These are phyloP conservation scores for Pecten maximus DNA, from an alignment of 2,888 invertebrate species.

Conservation along the genomic window DNA sequence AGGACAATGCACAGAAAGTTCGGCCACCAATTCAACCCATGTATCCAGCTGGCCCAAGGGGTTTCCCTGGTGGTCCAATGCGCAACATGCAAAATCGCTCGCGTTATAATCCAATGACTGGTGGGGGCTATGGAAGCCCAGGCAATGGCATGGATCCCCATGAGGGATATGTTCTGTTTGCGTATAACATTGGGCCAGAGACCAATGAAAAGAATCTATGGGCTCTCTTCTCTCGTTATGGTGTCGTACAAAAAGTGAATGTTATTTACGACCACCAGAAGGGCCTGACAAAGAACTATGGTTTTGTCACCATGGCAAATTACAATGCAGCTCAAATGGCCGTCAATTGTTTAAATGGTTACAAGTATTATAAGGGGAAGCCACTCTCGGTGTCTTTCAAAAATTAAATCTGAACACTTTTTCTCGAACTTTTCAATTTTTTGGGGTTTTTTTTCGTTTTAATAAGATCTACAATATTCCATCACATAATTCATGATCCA, in stretches of 20 bases:
- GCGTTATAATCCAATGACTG: slow-evolving; percentile 66
- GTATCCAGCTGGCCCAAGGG: slow-evolving; percentile 54
- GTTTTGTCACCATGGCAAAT: slow-evolving; percentile 83
- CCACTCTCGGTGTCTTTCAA: slow-evolving; percentile 81
- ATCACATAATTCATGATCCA: background rate
- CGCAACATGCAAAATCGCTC: slow-evolving; percentile 64
- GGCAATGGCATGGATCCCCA: slow-evolving; percentile 36
- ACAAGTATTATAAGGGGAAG: slow-evolving; percentile 75
- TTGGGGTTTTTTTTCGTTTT: background rate
- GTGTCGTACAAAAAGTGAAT: slow-evolving; percentile 82
- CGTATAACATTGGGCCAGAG: slow-evolving; percentile 82
- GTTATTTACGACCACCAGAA: slow-evolving; percentile 80
- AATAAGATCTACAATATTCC: background rate
- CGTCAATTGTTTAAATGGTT: slow-evolving; percentile 81
- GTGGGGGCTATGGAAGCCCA: slow-evolving; percentile 35
- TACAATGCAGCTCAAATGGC: slow-evolving; percentile 81
- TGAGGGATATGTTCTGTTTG: slow-evolving; percentile 80
- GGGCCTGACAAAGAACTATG: slow-evolving; percentile 81
- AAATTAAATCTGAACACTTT: slow-evolving; percentile 39
- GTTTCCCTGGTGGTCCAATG: slow-evolving; percentile 61
- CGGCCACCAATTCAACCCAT: slow-evolving; percentile 60
- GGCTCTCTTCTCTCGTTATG: slow-evolving; percentile 82
- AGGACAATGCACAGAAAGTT: slow-evolving; percentile 87
- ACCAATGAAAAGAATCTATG: slow-evolving; percentile 81
- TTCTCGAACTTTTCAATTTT: background rate